Conservation (phyloP, 2,113 vertebrate genomes). For the Urocitellus parryii region DNA sequence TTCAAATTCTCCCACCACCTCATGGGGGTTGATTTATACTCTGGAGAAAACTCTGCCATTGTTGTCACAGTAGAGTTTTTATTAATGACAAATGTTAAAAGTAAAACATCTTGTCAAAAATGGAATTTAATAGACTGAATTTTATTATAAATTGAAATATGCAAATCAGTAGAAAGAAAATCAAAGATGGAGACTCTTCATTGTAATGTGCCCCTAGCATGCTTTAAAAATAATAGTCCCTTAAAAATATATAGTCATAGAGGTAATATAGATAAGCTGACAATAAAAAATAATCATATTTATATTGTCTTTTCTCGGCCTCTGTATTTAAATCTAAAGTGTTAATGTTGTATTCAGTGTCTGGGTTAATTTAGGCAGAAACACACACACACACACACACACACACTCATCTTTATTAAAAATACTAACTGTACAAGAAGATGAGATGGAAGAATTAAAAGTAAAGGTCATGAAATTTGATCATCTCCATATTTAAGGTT, state of each 20-base stretch:
- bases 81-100: slow-evolving; percentile 60
- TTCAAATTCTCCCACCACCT: background rate
- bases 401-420: slow-evolving; percentile 75
- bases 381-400: background rate
- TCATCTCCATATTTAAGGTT: slow-evolving; percentile 90
- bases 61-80: slow-evolving; percentile 38
- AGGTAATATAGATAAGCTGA: slow-evolving; percentile 58
- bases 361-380: slow-evolving; percentile 40
- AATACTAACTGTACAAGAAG: slow-evolving; percentile 61
- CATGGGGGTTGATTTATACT: slow-evolving; percentile 12
- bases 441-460: slow-evolving; percentile 83
- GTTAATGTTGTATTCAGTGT: slow-evolving; percentile 56
- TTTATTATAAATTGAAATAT: slow-evolving; percentile 72
- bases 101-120: slow-evolving; percentile 66
- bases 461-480: slow-evolving; percentile 90
- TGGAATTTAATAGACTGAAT: slow-evolving; percentile 60
- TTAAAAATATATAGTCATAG: slow-evolving; percentile 56
- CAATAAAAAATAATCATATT: slow-evolving; percentile 64
- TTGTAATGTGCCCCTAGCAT: slow-evolving; percentile 44
- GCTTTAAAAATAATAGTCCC: slow-evolving; percentile 61
- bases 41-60: background rate
- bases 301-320: slow-evolving; percentile 29
- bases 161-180: slow-evolving; percentile 58
- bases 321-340: slow-evolving; percentile 54
- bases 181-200: slow-evolving; percentile 51